phyloP scores from a whole-genome alignment of 2,888 invertebrate species.

The Mystacides longicornis region DNA sequence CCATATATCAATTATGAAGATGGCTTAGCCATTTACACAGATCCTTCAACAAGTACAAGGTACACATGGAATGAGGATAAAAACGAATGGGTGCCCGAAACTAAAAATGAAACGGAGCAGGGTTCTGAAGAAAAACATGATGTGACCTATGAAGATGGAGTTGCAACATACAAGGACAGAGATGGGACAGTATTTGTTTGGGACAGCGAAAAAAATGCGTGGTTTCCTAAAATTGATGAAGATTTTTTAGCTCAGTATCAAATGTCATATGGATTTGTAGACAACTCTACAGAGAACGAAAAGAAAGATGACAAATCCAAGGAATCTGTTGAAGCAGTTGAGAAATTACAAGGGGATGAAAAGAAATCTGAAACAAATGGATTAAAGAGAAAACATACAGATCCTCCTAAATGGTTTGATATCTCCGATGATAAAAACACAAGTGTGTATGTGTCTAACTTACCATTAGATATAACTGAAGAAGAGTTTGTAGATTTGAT shows the following conservation, averaged over 20 bases:
- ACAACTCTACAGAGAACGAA: constrained; percentile 42
- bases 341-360: constrained; percentile 27
- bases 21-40: constrained; percentile 65
- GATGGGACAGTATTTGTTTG: constrained; percentile 90
- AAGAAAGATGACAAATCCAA: constrained; percentile 28
- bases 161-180: constrained; percentile 70
- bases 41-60: constrained; percentile 59
- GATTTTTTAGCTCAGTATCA: constrained; percentile 95
- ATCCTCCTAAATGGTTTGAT: constrained; percentile 83
- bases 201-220: constrained; percentile 85
- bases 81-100: constrained; percentile 45
- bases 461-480: constrained; percentile 82
- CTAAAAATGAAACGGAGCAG: constrained; percentile 29
- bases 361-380: constrained; percentile 31
- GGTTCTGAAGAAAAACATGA: constrained; percentile 50
- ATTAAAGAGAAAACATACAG: constrained; percentile 48
- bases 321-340: constrained; percentile 17
- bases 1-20: constrained; percentile 56
- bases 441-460: constrained; percentile 91
- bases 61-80: constrained; percentile 55
- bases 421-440: constrained; percentile 81
- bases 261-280: constrained; percentile 84
- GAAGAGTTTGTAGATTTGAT: constrained; percentile 88
- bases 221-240: constrained; percentile 96
- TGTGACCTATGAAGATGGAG: constrained; percentile 55